Evolutionary conservation across 2,797 vertebrate species (phyloP), one percentile per base, ranked within the genome.

Genomic region (Trematomus bernacchii): DNA sequence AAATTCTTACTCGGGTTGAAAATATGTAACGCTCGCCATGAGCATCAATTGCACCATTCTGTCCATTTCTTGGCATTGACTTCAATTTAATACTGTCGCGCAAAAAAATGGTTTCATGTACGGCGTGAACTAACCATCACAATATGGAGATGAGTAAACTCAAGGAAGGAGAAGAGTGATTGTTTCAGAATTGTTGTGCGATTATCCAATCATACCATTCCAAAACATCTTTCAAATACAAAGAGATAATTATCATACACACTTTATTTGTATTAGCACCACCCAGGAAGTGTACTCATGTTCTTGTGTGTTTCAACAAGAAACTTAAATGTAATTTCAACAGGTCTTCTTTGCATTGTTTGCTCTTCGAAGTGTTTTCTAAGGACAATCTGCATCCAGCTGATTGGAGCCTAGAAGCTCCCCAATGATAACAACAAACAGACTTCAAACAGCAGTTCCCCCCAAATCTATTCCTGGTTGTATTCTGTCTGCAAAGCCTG

Each of bases 381-480:
- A 7, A 16, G 58, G n/a, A 12, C 3, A 15, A 3, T 16, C 21
- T 51, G 19, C 16, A 33, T 52, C 14, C 10, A 47, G 44, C 18
- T 44, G 14, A 57, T 63, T 18, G 27, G 15, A 21, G 40, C 8
- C 33, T 37, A 7, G 33, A 5, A 16, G 23, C 58, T 72, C 48
- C 15, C 37, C 16, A 1, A 12, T 16, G 21, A 55, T 42, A 6
- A 54, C 40, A 46, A 43, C 63, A 18, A 58, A 51, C 5, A 53
- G 59, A 59, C 59, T 63, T 48, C 1, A 65, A 76, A 70, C 12
- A 65, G 18, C 42, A 71, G 43, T 54, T 30, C 18, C 21, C 43
- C 42, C 52, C 10, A 30, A 27, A 37, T 37, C 33, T 37, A 37
- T 37, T 37, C 33, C 33, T 37, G 33, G 2, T 37, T 37, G 33